Conservation (phyloP, 2,113 vertebrate species). For the Enhydra lutris region DNA sequence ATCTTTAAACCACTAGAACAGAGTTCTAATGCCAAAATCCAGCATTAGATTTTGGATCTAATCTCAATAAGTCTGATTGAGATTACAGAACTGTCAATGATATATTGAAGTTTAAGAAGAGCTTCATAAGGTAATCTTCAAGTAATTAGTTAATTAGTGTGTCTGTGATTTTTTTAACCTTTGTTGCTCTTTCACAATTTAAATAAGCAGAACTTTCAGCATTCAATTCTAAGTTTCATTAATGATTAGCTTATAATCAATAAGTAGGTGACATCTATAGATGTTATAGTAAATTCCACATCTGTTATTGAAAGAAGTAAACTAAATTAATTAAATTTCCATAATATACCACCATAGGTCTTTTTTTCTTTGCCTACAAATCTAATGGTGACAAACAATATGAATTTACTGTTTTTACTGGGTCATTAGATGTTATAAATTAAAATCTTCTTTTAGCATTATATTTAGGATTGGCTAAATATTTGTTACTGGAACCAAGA, state of each 20-base stretch:
- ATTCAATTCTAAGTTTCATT: neutral
- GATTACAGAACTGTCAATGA: constrained; percentile 18
- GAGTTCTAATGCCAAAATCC: neutral
- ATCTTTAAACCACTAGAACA: neutral
- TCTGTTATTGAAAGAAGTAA: constrained; percentile 48
- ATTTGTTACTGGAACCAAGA: neutral
- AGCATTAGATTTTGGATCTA: neutral
- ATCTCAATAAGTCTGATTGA: neutral
- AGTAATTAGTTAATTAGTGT: constrained; percentile 51
- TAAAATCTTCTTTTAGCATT: constrained; percentile 18
- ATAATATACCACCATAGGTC: neutral
- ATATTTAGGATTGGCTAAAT: neutral
- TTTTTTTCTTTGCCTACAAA: constrained; percentile 16
- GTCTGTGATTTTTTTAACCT: neutral
- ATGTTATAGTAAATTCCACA: constrained; percentile 53
- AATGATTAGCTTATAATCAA: neutral
- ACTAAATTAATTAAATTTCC: constrained; percentile 44
- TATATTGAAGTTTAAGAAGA: neutral
- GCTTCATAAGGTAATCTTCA: constrained; percentile 33
- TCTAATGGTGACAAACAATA: neutral
- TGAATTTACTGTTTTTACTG: neutral
- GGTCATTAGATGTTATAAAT: neutral
- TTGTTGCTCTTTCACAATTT: neutral
- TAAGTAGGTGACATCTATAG: constrained; percentile 49
- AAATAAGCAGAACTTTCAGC: neutral